These are phyloP conservation scores for Callospermophilus lateralis DNA, from an alignment of 2,113 vertebrate genomes.

Conservation along the genomic window DNA sequence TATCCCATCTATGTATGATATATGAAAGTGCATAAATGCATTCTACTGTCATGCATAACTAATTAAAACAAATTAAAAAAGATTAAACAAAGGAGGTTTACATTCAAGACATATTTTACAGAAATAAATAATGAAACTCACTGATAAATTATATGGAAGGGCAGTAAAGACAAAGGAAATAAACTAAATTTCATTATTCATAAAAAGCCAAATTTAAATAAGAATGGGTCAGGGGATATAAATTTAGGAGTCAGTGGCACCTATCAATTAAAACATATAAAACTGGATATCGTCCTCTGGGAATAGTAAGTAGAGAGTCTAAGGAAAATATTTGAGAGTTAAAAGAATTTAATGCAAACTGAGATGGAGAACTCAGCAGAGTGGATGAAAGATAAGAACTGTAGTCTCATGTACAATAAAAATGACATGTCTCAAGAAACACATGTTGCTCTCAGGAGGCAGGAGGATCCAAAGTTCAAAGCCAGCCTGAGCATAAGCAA, in stretches of 20 bases:
- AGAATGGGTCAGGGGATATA: not conserved
- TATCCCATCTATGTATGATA: no score
- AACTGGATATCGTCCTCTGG: not conserved
- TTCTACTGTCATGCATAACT: no score
- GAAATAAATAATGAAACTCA: not conserved
- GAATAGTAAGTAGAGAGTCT: not conserved
- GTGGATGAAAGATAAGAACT: not conserved
- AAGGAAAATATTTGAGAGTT: not conserved
- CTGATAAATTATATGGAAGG: not conserved
- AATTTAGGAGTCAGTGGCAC: not conserved
- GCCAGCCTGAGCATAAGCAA: no score
- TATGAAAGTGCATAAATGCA: no score
- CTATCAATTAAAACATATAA: constrained; percentile 18
- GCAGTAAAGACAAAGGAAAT: not conserved
- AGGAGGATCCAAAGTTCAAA: no score
- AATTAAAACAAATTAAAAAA: no score
- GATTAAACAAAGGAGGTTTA: not conserved
- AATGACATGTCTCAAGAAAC: not conserved
- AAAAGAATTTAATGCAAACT: not conserved
- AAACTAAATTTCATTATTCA: not conserved
- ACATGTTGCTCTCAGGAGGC: not conserved
- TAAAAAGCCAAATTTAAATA: not conserved
- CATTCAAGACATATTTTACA: not conserved
- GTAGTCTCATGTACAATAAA: not conserved
- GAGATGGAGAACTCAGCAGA: not conserved